A percentile compares a stretch with the other conserved stretches of the same genome.
These are phyloP conservation scores for Octodon degus DNA, from an alignment of 2,113 vertebrate genomes.

Conservation along the genomic window DNA sequence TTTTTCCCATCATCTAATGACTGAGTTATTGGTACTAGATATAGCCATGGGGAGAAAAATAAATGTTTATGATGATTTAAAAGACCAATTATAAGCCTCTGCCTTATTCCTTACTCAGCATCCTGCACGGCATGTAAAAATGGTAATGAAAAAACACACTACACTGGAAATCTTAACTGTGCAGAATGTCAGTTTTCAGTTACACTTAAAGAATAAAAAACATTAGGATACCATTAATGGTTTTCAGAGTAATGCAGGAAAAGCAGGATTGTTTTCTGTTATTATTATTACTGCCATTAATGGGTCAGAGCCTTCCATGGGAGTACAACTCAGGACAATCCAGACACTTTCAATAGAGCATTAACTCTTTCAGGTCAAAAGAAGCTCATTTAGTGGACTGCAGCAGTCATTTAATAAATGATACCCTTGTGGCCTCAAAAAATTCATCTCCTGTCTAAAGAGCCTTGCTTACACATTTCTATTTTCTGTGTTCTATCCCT, in stretches of 20 bases:
- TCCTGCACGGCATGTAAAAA: conserved; percentile 62
- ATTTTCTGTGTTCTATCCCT: conserved; percentile 40
- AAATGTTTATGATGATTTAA: conserved; percentile 83
- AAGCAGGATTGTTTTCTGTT: conserved; percentile 80
- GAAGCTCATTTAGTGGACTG: conserved; percentile 72
- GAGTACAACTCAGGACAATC: conserved; percentile 72
- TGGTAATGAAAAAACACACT: conserved; percentile 63
- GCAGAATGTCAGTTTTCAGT: conserved; percentile 75
- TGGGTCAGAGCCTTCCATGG: conserved; percentile 75
- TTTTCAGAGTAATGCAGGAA: conserved; percentile 70
- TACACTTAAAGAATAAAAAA: conserved; percentile 74
- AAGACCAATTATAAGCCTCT: conserved; percentile 79
- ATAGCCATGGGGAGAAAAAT: conserved; percentile 66
- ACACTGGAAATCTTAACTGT: conserved; percentile 73
- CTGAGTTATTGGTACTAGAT: conserved; percentile 75
- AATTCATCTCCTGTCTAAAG: conserved; percentile 75
- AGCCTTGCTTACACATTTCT: conserved; percentile 56
- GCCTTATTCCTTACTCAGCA: conserved; percentile 80
- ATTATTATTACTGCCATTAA: conserved; percentile 83
- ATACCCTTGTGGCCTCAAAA: conserved; percentile 68
- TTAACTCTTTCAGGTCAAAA: conserved; percentile 83
- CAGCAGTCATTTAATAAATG: conserved; percentile 75
- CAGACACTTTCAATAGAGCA: conserved; percentile 78
- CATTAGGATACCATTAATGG: conserved; percentile 76
- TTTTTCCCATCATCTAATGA: conserved; percentile 65